Evolutionary conservation across 2,888 invertebrate species (phyloP), one percentile per base, ranked within the genome.

Genomic region (Lapara coniferarum): DNA sequence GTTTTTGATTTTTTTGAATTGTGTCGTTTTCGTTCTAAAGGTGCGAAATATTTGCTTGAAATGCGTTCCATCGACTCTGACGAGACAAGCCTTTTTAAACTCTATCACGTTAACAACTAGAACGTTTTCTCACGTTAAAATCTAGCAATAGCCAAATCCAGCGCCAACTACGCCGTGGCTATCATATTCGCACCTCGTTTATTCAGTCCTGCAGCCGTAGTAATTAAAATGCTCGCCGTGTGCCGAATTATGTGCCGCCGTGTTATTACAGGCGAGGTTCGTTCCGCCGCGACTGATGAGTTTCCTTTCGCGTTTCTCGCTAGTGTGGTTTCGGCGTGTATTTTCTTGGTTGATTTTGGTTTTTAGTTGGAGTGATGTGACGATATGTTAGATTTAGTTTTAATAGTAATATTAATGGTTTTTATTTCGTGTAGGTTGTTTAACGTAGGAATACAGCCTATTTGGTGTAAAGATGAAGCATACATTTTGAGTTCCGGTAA

Each of bases 211-310:
- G 53, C 68, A 69, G 68, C 53, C 25, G 44, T 53, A 14, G 68
- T 69, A 69, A 69, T 69, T 69, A 69, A 69, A 69, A 69, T 53
- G 51, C 59, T 59, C 46, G 58, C n/a, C 10, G 63, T 63, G 59
- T 46, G 63, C 49, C 63, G 52, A 53, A 53, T 59, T 63, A 69
- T 63, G 44, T 52, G 44, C 59, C 63, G 49, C 25, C 59, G 53
- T 69, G 68, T 69, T 63, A 63, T 69, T 63, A 63, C 63, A 69
- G 68, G 19, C 63, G 53, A 53, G 53, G 53, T 63, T 51, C n/a
- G 53, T 63, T 51, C n/a, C 30, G 51, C 37, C 57, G 52, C 52
- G 10, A 14, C 30, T 68, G 10, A 37, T 37, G 51, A n/a, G 67
- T 68, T 52, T 59, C 12, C 19, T 49, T 63, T 49, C 8, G 46